Conservation (phyloP, 2,113 vertebrate genomes). For the Merops nubicus region DNA sequence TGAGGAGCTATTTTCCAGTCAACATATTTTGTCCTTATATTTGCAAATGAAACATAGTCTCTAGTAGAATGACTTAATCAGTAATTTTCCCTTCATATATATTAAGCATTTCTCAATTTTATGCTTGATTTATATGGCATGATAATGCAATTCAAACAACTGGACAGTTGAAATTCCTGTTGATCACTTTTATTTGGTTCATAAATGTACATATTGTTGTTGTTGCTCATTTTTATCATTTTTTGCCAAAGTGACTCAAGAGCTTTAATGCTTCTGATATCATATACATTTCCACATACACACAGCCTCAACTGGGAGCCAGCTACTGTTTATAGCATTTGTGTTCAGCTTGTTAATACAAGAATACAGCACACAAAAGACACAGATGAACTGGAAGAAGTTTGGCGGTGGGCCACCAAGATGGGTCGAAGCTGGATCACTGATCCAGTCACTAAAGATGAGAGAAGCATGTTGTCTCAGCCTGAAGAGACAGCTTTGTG, state of each 20-base stretch:
- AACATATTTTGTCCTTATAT: not conserved
- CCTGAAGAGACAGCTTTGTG: not conserved
- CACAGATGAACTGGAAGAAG: not conserved
- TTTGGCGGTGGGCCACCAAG: not conserved
- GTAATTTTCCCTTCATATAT: accelerated
- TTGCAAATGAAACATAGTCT: not conserved
- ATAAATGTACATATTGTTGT: not conserved
- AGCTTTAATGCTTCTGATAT: not conserved
- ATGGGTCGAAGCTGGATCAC: not conserved
- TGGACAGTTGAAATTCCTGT: not conserved
- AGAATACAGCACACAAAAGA: not conserved
- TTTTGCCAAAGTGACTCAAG: not conserved
- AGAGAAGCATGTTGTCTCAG: not conserved
- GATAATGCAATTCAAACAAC: not conserved
- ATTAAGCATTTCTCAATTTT: not conserved
- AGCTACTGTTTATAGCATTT: not conserved
- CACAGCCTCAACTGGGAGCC: accelerated
- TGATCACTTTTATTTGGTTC: not conserved
- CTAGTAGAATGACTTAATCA: not conserved
- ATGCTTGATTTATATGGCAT: not conserved
- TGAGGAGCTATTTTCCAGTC: not conserved
- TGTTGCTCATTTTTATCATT: not conserved
- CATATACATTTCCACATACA: not conserved
- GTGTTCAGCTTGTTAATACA: not conserved
- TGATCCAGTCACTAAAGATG: not conserved